Base-by-base conservation (phyloP, 2,113 vertebrate species). In the Pogona vitticeps region DNA sequence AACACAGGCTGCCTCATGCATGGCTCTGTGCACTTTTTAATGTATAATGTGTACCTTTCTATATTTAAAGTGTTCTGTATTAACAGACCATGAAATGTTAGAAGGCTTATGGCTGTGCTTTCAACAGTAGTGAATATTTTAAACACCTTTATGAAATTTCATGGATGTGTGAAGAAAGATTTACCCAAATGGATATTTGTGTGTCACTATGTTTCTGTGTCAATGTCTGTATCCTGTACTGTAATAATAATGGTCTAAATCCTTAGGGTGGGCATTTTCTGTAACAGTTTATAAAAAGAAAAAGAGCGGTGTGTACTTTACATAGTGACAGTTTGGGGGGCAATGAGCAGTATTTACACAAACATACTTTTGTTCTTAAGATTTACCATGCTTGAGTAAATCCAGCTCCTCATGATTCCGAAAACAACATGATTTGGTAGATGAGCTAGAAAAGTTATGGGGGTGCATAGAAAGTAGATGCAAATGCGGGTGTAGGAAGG, bases 1-100 rank as follows among this genome's bases (percentile, higher is more conserved):
- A 87, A 78, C 76, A 1, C 61, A 46, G 89, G 46, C 58, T 88
- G 23, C 72, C 46, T 89, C 87, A 80, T 38, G 63, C 67, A 13
- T 78, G 78, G 85, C 58, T 80, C 86, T 91, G 17, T 0, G 0
- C 83, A 82, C 81, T 86, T 61, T 94, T 94, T 94, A 86, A 88
- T 92, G 70, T 87, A 78, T 87, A 94, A 89, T 73, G 7, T 79
- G 63, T 85, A 90, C 91, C 83, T 94, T 93, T 88, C 88, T 88
- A 3, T 91, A 91, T 91, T 92, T 94, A 83, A 94, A 90, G 68
- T 91, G 73, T 90, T 92, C 86, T 87, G 33, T 93, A 88, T 94
- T 93, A 95, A 92, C 86, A 89, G 84, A 94, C 89, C 91, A 94
- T 94, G 89, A 96, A 96, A 95, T 97, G 90, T 92, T 89, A 94